phyloP scores from a whole-genome alignment of 2,113 vertebrate genomes.

The Formicarius rufipectus region DNA sequence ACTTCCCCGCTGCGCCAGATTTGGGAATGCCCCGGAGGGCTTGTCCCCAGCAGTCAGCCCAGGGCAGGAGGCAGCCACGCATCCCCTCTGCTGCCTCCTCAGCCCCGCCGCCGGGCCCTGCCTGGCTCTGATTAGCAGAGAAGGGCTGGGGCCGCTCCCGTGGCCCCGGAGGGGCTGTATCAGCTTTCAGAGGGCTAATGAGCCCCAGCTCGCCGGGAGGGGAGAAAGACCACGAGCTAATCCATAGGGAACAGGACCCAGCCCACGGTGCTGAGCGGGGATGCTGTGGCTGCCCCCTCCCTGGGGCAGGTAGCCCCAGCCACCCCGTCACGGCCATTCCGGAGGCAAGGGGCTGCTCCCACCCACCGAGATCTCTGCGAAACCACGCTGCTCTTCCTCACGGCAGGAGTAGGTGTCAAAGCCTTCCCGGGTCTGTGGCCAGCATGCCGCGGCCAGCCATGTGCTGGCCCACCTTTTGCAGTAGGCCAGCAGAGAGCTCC shows the following conservation, averaged over 20 bases:
- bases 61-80: background rate
- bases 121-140: conserved; percentile 49
- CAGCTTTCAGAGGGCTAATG: conserved; percentile 40
- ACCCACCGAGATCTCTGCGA: rapidly evolving
- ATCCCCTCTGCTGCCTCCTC: background rate
- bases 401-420: background rate
- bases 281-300: background rate
- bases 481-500: background rate
- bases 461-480: background rate
- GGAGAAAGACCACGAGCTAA: background rate
- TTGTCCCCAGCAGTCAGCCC: background rate
- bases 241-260: background rate
- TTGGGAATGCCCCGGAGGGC: background rate
- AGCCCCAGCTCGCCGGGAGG: background rate
- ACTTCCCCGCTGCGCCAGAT: background rate
- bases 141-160: background rate
- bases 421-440: background rate
- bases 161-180: background rate
- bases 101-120: background rate
- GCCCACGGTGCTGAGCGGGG: background rate
- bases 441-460: background rate
- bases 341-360: background rate
- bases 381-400: rapidly evolving
- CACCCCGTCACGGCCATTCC: background rate
- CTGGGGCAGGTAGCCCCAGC: background rate